Evolutionary conservation across 2,797 vertebrate genomes (phyloP).

Genomic region (Heteromormyrus szaboi): DNA sequence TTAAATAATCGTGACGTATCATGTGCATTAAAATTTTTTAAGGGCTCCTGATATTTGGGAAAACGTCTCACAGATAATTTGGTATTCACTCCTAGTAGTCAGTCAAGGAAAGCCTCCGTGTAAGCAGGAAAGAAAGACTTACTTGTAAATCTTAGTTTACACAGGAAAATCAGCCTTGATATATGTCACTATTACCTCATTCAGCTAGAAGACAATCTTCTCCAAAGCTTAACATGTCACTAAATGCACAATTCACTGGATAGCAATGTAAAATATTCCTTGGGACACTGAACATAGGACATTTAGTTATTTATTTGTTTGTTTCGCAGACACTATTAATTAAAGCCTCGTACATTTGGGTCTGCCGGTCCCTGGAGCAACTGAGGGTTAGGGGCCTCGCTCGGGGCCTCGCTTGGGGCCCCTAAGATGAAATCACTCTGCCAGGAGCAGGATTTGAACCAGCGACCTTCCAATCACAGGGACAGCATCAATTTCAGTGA

Average conservation of each 20-base stretch:
- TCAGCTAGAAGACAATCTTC: not conserved
- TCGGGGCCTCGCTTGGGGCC: not conserved
- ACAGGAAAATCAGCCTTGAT: not conserved
- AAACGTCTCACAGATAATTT: not conserved
- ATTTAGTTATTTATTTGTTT: not conserved
- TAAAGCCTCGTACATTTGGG: not conserved
- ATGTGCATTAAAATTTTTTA: not conserved
- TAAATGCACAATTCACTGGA: not conserved
- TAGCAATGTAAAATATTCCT: not conserved
- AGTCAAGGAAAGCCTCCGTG: not conserved
- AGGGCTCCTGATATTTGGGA: not conserved
- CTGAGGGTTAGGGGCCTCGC: not conserved
- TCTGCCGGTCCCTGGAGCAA: not conserved
- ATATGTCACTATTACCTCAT: not conserved
- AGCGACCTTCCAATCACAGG: not conserved
- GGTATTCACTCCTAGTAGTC: not conserved
- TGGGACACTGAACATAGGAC: not conserved
- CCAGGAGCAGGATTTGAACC: not conserved
- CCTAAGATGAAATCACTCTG: not conserved
- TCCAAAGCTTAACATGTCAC: not conserved
- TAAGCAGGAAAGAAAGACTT: not conserved
- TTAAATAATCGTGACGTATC: not conserved
- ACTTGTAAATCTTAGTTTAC: not conserved
- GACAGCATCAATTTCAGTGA: not conserved
- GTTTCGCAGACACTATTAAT: not conserved